Evolutionary conservation across 2,113 vertebrate genomes (phyloP).

Genomic region (Entomyzon cyanotis): DNA sequence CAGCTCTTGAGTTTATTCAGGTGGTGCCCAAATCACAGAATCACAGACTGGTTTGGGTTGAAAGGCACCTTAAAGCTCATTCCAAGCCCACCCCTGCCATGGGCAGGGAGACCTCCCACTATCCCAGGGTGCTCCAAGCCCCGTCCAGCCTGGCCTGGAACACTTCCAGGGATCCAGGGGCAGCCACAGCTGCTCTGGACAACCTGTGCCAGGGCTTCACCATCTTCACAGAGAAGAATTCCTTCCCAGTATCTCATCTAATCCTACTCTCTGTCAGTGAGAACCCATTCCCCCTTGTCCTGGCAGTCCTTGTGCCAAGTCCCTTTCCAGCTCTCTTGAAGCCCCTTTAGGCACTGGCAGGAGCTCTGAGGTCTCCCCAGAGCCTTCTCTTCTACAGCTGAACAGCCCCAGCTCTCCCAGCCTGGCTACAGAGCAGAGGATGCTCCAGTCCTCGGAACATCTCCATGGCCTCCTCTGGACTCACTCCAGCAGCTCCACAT

Average conservation of each 20-base stretch:
- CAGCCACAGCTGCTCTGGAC: not conserved
- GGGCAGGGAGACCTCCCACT: not conserved
- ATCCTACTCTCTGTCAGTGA: not conserved
- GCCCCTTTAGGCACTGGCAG: accelerated
- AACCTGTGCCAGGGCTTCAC: accelerated
- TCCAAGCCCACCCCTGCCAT: not conserved
- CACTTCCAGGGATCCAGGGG: not conserved
- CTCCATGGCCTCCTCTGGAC: not conserved
- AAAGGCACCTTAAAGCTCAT: not conserved
- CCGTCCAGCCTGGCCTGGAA: accelerated
- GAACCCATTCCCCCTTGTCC: no score
- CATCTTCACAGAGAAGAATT: accelerated
- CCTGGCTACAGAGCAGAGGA: not conserved
- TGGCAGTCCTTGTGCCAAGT: not conserved
- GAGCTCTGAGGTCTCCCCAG: not conserved
- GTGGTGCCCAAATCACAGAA: not conserved
- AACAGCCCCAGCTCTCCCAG: not conserved
- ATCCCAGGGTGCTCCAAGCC: accelerated
- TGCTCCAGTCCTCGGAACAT: accelerated
- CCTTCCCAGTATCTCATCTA: not conserved
- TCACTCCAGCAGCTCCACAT: accelerated
- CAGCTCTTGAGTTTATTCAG: not conserved
- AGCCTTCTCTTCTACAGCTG: not conserved
- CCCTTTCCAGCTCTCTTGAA: not conserved
- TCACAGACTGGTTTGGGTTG: not conserved